Percentiles rank a stretch among this genome's conserved stretches.
Conservation (phyloP, 2,113 vertebrate genomes). For the Odobenus rosmarus region DNA sequence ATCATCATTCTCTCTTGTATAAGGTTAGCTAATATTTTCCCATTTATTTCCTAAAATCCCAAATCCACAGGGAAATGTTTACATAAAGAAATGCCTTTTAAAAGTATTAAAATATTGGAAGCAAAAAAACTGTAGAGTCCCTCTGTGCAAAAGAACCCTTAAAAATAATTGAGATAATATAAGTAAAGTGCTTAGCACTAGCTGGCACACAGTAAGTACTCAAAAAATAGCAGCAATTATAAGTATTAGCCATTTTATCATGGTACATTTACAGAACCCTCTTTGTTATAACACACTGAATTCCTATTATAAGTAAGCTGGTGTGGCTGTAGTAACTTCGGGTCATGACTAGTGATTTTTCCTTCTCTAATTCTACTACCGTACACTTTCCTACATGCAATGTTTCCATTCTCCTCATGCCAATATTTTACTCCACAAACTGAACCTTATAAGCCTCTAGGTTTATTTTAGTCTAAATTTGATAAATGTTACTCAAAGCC, state of each 20-base stretch:
- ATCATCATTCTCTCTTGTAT: conserved; percentile 66
- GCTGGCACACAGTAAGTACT: conserved; percentile 40
- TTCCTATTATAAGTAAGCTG: conserved; percentile 54
- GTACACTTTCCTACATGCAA: conserved; percentile 75
- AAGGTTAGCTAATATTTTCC: conserved; percentile 72
- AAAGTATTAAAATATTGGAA: conserved; percentile 29
- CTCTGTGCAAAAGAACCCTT: conserved; percentile 8
- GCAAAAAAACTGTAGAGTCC: background rate
- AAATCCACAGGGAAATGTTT: conserved; percentile 58
- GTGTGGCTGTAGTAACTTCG: conserved; percentile 49
- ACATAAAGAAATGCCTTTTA: conserved; percentile 58
- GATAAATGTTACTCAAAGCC: conserved; percentile 70
- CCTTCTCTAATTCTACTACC: conserved; percentile 63
- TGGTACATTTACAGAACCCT: conserved; percentile 51
- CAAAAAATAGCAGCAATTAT: conserved; percentile 33
- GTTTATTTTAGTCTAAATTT: conserved; percentile 73
- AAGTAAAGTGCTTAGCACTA: background rate
- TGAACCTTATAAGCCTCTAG: conserved; percentile 53
- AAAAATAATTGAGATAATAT: conserved; percentile 53
- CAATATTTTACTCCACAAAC: conserved; percentile 67
- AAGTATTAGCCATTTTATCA: background rate
- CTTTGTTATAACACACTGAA: conserved; percentile 67
- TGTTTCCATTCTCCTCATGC: conserved; percentile 69
- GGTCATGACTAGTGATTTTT: conserved; percentile 73
- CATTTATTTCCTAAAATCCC: conserved; percentile 61